These are phyloP conservation scores for Xylophagus ater DNA, from an alignment of 2,888 invertebrate genomes.

Conservation along the genomic window DNA sequence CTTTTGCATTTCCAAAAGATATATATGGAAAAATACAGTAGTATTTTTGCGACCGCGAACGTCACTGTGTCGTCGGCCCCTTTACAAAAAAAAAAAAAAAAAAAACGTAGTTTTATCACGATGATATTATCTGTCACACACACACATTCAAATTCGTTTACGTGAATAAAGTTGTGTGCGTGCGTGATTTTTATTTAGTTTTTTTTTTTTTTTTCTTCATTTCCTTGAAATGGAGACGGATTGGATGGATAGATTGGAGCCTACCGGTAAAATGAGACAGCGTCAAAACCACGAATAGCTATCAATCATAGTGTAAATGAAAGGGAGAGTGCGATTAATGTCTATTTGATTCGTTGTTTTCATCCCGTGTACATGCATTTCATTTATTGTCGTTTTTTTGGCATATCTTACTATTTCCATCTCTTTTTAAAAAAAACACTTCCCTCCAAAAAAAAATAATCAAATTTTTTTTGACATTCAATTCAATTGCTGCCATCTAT, in stretches of 20 bases:
- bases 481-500: too few relatives aligned
- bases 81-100: neutral
- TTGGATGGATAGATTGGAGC: neutral
- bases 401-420: too few relatives aligned
- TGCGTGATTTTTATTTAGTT: slow-evolving; percentile 5
- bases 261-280: slow-evolving; percentile 12
- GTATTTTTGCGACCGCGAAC: too few relatives aligned
- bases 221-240: neutral
- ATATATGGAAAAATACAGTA: too few relatives aligned
- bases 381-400: neutral
- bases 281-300: slow-evolving; percentile 16
- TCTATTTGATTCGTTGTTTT: slow-evolving; percentile 21
- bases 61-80: too few relatives aligned
- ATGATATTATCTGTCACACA: too few relatives aligned
- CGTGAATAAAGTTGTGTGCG: slow-evolving; percentile 1
- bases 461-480: too few relatives aligned
- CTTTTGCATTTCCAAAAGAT: too few relatives aligned
- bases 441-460: too few relatives aligned
- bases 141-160: neutral
- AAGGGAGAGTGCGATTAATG: slow-evolving; percentile 25
- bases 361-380: slow-evolving; percentile 6
- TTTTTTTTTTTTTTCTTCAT: slow-evolving; percentile 11
- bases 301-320: slow-evolving; percentile 23
- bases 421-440: too few relatives aligned
- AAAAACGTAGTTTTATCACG: neutral